phyloP scores from a whole-genome alignment of 2,797 vertebrate genomes.

The Rallus crepitans region DNA sequence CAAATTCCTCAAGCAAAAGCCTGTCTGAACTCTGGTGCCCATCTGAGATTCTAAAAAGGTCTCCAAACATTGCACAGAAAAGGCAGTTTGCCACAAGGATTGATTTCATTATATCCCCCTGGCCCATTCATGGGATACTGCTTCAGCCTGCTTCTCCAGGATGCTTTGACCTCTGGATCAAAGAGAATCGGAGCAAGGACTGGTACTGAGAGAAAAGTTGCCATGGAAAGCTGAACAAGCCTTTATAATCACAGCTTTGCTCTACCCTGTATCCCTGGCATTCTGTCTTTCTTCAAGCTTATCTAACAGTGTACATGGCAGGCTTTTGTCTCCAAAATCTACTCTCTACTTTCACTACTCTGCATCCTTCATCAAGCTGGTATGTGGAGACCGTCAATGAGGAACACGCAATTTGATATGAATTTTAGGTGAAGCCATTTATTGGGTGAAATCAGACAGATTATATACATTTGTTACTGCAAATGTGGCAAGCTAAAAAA shows the following conservation, averaged over 20 bases:
- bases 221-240: slow-evolving; percentile 12
- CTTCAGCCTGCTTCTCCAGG: neutral
- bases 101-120: neutral
- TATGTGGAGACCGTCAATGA: no score
- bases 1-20: neutral
- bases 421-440: no score
- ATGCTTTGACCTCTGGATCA: neutral
- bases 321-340: neutral
- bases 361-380: neutral
- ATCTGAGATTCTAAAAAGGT: neutral
- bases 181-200: neutral
- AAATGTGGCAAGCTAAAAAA: no score
- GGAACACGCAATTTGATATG: no score
- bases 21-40: neutral
- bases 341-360: neutral
- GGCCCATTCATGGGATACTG: fast-evolving
- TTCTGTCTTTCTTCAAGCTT: neutral
- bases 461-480: no score
- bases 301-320: neutral
- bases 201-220: neutral
- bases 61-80: neutral
- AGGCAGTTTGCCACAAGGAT: neutral
- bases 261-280: fast-evolving
- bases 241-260: neutral
- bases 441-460: no score